Evolutionary conservation across 92 coral and sea anemone genomes (phyloP).

Genomic region (Umimayanthus chanpuru): DNA sequence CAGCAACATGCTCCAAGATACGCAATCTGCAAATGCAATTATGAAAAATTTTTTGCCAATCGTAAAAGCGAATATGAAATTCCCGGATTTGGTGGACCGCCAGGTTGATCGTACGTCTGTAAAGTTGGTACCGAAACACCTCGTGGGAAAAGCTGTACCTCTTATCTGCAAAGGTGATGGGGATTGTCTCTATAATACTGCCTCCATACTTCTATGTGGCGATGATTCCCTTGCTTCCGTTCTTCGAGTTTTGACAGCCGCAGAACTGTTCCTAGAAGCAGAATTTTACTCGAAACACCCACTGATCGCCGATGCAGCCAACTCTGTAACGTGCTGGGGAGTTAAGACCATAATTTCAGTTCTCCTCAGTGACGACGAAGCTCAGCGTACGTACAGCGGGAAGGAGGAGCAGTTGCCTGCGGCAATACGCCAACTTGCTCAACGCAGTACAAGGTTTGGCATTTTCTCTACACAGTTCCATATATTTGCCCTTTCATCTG

Average conservation of each 20-base stretch:
- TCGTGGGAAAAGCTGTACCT: background rate
- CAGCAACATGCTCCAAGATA: background rate
- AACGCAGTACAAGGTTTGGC: background rate
- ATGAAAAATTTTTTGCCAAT: background rate
- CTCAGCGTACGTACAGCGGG: background rate
- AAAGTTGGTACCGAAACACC: background rate
- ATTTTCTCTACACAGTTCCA: slow-evolving; percentile 2
- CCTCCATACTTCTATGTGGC: background rate
- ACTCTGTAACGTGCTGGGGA: background rate
- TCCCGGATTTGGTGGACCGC: background rate
- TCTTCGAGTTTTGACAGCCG: background rate
- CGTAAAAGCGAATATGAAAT: background rate
- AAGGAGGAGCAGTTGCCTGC: background rate
- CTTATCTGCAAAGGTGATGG: background rate
- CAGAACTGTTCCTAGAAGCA: background rate
- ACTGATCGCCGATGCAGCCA: background rate
- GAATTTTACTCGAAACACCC: slow-evolving; percentile 2
- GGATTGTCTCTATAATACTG: background rate
- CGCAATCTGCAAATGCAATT: background rate
- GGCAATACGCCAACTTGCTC: background rate
- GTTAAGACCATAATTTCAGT: background rate
- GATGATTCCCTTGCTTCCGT: background rate
- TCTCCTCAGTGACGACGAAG: background rate
- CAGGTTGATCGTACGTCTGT: background rate
- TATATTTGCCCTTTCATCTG: slow-evolving; percentile 43